phyloP scores from a whole-genome alignment of 2,797 vertebrate genomes.

The Chelidonichthys spinosus region DNA sequence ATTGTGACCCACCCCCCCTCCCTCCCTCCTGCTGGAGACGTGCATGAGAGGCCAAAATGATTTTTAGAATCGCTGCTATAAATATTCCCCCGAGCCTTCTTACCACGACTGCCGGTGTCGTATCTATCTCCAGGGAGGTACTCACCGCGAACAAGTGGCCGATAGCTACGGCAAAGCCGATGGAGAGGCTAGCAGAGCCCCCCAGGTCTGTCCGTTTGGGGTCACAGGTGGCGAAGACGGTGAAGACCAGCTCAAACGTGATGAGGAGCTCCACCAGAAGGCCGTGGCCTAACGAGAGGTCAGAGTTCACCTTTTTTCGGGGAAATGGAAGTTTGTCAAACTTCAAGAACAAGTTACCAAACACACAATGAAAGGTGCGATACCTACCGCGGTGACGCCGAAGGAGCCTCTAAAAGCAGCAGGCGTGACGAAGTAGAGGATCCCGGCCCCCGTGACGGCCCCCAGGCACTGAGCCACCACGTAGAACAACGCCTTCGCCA shows the following conservation, averaged over 20 bases:
- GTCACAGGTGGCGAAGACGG: conserved; percentile 96
- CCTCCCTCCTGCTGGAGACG: background rate
- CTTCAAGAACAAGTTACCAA: background rate
- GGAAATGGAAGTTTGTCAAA: conserved; percentile 33
- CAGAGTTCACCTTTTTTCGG: conserved; percentile 84
- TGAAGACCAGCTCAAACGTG: conserved; percentile 96
- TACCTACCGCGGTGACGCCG: conserved; percentile 90
- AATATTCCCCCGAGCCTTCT: conserved; percentile 2
- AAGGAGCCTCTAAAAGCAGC: conserved; percentile 85
- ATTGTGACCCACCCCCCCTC: background rate
- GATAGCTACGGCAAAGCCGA: conserved; percentile 93
- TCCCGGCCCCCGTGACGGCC: conserved; percentile 88
- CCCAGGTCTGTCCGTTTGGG: conserved; percentile 91
- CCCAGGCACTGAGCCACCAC: conserved; percentile 93
- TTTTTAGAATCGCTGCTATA: conserved; percentile 6
- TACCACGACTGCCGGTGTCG: background rate
- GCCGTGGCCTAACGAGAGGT: conserved; percentile 89
- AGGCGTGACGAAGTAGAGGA: conserved; percentile 92
- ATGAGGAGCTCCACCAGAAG: conserved; percentile 95
- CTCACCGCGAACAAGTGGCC: conserved; percentile 98
- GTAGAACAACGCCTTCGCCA: conserved; percentile 94
- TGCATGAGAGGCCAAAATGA: background rate
- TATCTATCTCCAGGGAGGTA: conserved; percentile 41
- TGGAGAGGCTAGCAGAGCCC: conserved; percentile 92
- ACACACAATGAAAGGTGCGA: background rate